Evolutionary conservation across 2,797 vertebrate genomes (phyloP).

Genomic region (Lycodopsis pacificus): DNA sequence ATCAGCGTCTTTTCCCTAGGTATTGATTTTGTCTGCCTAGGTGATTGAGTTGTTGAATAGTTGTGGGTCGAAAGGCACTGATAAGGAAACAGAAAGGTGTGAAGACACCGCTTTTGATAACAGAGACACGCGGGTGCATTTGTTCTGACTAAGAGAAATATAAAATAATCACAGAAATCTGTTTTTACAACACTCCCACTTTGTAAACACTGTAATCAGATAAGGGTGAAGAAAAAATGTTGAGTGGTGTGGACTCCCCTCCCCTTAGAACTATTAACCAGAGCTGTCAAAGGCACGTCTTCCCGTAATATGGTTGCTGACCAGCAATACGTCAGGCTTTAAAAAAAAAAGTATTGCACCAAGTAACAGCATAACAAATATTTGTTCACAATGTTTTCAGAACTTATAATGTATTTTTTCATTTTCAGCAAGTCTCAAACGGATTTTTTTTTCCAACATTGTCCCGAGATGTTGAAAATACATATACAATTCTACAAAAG

Average conservation of each 20-base stretch:
- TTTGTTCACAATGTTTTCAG: neutral
- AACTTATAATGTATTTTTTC: neutral
- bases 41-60: constrained; percentile 56
- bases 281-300: constrained; percentile 20
- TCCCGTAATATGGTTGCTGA: neutral
- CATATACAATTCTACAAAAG: neutral
- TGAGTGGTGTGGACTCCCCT: constrained; percentile 39
- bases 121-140: constrained; percentile 26
- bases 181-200: constrained; percentile 72
- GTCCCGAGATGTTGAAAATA: constrained; percentile 6
- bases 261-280: constrained; percentile 33
- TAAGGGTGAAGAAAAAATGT: constrained; percentile 57
- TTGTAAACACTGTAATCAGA: constrained; percentile 71
- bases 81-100: constrained; percentile 73
- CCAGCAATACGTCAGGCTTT: neutral
- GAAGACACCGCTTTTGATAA: constrained; percentile 55
- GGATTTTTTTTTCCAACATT: neutral
- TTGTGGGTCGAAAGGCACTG: constrained; percentile 51
- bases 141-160: constrained; percentile 43
- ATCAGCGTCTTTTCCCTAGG: constrained; percentile 29
- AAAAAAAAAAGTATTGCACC: neutral
- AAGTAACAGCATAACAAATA: neutral
- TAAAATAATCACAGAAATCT: constrained; percentile 57
- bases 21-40: constrained; percentile 54
- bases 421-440: neutral